phyloP scores from a whole-genome alignment of 2,888 invertebrate genomes.

The Himalopsyche tibetana region DNA sequence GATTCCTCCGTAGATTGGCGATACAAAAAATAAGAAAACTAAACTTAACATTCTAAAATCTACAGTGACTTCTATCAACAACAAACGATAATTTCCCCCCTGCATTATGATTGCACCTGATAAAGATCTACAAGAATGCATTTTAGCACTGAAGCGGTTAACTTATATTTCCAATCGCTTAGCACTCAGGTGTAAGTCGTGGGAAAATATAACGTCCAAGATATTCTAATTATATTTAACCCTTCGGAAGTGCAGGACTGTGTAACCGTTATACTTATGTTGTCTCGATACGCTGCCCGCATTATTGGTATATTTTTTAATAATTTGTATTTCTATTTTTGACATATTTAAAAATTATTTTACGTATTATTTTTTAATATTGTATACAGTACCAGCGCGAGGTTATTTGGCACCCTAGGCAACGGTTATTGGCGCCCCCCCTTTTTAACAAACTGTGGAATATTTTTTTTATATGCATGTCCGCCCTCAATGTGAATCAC shows the following conservation, averaged over 20 bases:
- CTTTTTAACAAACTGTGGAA: no score
- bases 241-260: slow-evolving; percentile 21
- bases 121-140: slow-evolving; percentile 16
- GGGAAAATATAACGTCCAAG: slow-evolving; percentile 38
- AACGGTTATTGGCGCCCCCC: no score
- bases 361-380: no score
- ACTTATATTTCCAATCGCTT: slow-evolving; percentile 13
- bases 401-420: no score
- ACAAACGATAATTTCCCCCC: background rate
- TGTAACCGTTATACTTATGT: background rate
- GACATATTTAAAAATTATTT: no score
- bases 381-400: no score
- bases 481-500: no score
- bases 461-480: no score
- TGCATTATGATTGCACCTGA: background rate
- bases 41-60: no score
- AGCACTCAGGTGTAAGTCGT: slow-evolving; percentile 32
- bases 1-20: no score
- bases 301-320: background rate
- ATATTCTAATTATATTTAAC: background rate
- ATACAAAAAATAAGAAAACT: no score
- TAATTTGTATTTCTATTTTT: background rate
- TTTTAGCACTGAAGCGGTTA: slow-evolving; percentile 10
- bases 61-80: background rate
- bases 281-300: slow-evolving; percentile 1